Base-by-base conservation (phyloP, 2,797 vertebrate species). In the Champsocephalus gunnari region DNA sequence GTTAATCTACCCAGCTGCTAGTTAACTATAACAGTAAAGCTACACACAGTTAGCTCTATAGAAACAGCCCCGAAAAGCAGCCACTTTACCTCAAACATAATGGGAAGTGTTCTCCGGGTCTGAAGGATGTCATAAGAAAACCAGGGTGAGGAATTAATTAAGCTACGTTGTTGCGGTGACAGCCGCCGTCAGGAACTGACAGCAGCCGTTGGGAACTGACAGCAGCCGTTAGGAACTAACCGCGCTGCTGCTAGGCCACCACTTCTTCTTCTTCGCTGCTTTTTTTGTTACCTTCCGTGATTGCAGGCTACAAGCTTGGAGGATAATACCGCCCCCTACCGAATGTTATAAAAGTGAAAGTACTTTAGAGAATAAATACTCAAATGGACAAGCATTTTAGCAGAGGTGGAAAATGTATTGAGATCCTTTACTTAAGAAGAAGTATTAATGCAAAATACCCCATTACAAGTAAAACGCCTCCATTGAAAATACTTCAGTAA, bases 51-150 rank as follows among this genome's bases (percentile, higher is more conserved):
- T 60, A 28, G 53, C 66, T 16, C 32, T 3, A 7, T 13, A 32
- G 19, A 0, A 32, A 66, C 0, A 45, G 53, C 56, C 47, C 44
- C 24, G 54, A 38, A 38, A 0, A 50, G 51, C 54, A 51, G 82
- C 71, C 54, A 45, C 51, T 60, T 88, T 92, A 93, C 92, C 92
- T 93, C 87, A 62, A 86, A 86, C 88, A 89, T 89, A 55, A 45
- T 82, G 80, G 24, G 73, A 53, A 24, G 75, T 5, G n/a, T 16
- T 41, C 62, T 66, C 71, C 68, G 51, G 55, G 12, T 65, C 32
- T 62, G 80, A 61, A 44, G 79, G 83, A 49, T 65, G 87, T 81
- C 86, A 90, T 87, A 68, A 57, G 79, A 74, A 75, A 70, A 63
- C 9, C 56, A 12, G 66, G 38, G 38, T 3, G 47, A 3, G 12